Percentiles rank a stretch among this genome's conserved stretches.
Conservation (phyloP, 2,888 invertebrate genomes). For the Pandemis corylana region DNA sequence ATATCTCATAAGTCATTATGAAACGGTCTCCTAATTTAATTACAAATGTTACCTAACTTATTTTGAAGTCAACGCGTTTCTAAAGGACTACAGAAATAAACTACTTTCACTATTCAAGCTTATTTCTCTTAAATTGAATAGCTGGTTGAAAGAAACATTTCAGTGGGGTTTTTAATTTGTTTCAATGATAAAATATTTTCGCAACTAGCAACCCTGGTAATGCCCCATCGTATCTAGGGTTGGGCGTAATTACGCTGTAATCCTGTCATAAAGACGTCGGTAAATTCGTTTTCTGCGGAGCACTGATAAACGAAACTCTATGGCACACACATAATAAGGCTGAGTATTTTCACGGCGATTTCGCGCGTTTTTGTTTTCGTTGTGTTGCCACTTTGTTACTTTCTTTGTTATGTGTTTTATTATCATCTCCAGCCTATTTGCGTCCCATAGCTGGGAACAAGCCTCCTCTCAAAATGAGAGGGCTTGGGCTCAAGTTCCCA, state of each 20-base stretch:
- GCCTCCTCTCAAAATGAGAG: too few relatives aligned
- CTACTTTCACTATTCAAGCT: neutral
- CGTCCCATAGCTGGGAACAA: too few relatives aligned
- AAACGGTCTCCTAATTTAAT: neutral
- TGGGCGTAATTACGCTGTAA: conserved; percentile 53
- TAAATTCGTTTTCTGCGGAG: conserved; percentile 52
- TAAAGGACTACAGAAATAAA: neutral
- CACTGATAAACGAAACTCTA: conserved; percentile 51
- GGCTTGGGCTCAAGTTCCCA: too few relatives aligned
- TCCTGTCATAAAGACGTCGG: conserved; percentile 55
- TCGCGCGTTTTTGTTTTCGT: conserved; percentile 8
- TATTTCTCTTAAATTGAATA: neutral
- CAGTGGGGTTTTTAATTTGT: neutral
- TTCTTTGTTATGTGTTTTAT: neutral
- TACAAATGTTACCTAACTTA: neutral
- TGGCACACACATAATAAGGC: conserved; percentile 35
- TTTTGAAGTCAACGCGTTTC: neutral
- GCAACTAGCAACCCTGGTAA: conserved; percentile 13
- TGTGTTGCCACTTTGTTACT: neutral
- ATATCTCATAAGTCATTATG: neutral
- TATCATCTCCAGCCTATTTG: too few relatives aligned
- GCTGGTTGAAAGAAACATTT: neutral
- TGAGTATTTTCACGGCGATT: conserved; percentile 13
- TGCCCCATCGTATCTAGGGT: conserved; percentile 33
- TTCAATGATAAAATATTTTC: neutral